These are phyloP conservation scores for Agrochola lychnidis DNA, from an alignment of 2,888 invertebrate species.

Conservation along the genomic window DNA sequence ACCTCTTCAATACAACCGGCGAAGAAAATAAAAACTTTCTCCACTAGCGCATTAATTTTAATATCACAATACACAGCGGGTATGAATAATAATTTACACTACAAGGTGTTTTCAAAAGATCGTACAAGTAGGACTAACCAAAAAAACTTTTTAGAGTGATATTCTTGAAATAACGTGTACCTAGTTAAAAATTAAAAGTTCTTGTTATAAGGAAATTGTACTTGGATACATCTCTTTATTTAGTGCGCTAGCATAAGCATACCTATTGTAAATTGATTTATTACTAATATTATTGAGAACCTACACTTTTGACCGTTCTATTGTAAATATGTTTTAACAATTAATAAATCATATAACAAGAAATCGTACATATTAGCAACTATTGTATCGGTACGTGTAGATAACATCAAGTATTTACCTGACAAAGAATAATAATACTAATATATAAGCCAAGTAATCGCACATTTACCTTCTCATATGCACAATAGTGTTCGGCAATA, in stretches of 20 bases:
- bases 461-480: not conserved
- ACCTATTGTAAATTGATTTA: too few species aligned
- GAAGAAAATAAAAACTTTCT: not conserved
- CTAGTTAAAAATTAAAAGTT: not conserved
- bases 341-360: not conserved
- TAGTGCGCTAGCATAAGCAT: not conserved
- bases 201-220: not conserved
- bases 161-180: not conserved
- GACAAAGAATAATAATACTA: not conserved
- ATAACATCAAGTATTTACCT: not conserved
- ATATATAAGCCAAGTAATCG: not conserved
- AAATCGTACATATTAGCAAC: not conserved
- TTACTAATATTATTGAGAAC: not conserved
- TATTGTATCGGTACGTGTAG: not conserved
- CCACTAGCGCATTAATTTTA: constrained; percentile 20
- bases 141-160: not conserved
- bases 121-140: not conserved
- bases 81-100: not conserved
- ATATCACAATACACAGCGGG: constrained; percentile 19
- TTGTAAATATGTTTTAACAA: not conserved
- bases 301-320: not conserved
- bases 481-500: not conserved
- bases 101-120: constrained; percentile 18
- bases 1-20: not conserved
- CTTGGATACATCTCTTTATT: not conserved